phyloP scores from a whole-genome alignment of 2,888 invertebrate genomes.

The Eilema caniola region DNA sequence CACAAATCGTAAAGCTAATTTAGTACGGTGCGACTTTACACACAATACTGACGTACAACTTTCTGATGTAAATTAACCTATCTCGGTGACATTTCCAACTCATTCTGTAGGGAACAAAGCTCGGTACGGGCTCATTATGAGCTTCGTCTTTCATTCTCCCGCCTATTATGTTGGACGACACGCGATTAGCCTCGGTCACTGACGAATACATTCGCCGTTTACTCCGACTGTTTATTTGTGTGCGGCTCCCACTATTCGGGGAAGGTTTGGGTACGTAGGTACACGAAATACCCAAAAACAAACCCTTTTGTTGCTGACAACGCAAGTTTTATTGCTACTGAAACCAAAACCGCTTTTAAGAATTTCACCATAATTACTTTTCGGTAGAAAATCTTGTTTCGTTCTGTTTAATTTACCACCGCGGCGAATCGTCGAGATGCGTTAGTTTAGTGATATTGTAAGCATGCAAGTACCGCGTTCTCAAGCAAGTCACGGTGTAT shows the following conservation, averaged over 20 bases:
- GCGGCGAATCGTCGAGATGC: slow-evolving; percentile 47
- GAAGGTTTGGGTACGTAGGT: slow-evolving; percentile 54
- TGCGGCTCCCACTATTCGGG: slow-evolving; percentile 56
- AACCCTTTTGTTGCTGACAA: slow-evolving; percentile 69
- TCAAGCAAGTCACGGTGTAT: slow-evolving; percentile 27
- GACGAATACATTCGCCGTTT: slow-evolving; percentile 43
- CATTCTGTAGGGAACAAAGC: slow-evolving; percentile 50
- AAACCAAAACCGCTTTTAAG: slow-evolving; percentile 64
- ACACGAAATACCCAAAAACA: slow-evolving; percentile 53
- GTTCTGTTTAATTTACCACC: slow-evolving; percentile 48
- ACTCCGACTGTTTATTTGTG: slow-evolving; percentile 57
- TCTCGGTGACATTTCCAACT: slow-evolving; percentile 50
- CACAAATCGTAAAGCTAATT: slow-evolving; percentile 46
- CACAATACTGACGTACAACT: slow-evolving; percentile 50
- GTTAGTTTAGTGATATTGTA: slow-evolving; percentile 33
- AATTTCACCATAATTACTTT: slow-evolving; percentile 59
- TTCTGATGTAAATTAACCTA: slow-evolving; percentile 57
- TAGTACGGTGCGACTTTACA: slow-evolving; percentile 46
- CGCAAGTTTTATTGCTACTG: slow-evolving; percentile 79
- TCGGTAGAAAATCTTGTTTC: slow-evolving; percentile 59
- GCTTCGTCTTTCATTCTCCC: slow-evolving; percentile 49
- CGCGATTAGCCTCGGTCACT: slow-evolving; percentile 57
- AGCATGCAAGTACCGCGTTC: slow-evolving; percentile 6
- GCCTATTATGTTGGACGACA: slow-evolving; percentile 51
- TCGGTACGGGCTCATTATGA: slow-evolving; percentile 53